These are phyloP conservation scores for Chitala chitala DNA, from an alignment of 2,113 vertebrate genomes.

Conservation along the genomic window DNA sequence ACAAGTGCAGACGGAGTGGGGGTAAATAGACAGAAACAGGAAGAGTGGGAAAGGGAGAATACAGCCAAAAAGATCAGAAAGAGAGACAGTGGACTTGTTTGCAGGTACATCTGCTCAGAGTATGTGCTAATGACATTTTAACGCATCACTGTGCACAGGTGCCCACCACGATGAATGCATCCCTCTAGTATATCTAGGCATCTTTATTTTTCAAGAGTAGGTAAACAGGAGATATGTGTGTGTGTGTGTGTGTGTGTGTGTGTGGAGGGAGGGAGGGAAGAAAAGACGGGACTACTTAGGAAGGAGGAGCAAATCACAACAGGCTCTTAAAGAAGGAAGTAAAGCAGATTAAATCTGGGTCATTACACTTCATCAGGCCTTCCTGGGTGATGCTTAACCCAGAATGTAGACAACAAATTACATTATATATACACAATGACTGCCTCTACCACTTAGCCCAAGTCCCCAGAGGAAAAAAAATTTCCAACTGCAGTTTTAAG, in stretches of 20 bases:
- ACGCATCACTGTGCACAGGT: not conserved
- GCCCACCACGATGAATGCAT: not conserved
- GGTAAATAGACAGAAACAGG: no score
- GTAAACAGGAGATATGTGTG: not conserved
- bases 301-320: not conserved
- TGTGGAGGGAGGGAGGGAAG: not conserved
- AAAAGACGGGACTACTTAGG: not conserved
- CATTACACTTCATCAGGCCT: not conserved
- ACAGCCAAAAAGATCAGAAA: no score
- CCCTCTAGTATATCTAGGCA: no score
- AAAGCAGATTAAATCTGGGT: constrained; percentile 1
- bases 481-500: no score
- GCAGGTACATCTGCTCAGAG: no score
- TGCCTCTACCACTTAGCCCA: not conserved
- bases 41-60: no score
- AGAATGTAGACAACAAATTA: not conserved
- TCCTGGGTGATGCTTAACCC: not conserved
- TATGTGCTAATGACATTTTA: no score
- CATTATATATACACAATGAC: not conserved
- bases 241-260: not conserved
- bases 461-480: not conserved
- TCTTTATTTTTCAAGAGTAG: no score
- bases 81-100: no score
- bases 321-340: not conserved
- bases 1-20: no score